phyloP scores from a whole-genome alignment of 1,140 invertebrate genomes.

The Telenomus remus region DNA sequence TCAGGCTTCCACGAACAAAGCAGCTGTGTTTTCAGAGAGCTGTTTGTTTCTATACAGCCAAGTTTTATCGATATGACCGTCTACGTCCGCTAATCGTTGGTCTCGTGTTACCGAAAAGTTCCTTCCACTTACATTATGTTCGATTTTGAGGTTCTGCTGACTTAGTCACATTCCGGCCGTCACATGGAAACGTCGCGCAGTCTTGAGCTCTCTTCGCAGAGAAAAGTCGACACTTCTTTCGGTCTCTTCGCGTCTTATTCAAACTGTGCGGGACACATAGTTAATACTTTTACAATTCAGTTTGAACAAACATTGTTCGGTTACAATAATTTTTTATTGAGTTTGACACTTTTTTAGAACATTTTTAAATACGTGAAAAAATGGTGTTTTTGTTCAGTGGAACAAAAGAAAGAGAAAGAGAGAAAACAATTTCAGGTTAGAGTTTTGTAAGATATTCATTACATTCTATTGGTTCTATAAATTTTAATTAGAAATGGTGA shows the following conservation, averaged over 20 bases:
- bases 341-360: too few species aligned
- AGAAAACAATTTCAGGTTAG: too few species aligned
- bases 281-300: too few species aligned
- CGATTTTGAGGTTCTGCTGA: background rate
- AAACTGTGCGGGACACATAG: background rate
- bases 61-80: constrained; percentile 1
- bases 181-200: background rate
- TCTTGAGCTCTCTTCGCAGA: background rate
- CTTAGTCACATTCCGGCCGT: constrained; percentile 1
- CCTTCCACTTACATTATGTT: background rate
- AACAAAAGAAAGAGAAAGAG: too few species aligned
- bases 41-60: constrained; percentile 1
- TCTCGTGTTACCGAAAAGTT: background rate
- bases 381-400: too few species aligned
- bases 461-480: too few species aligned
- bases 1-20: background rate
- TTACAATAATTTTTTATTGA: too few species aligned
- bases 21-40: background rate
- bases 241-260: background rate
- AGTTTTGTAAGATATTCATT: too few species aligned
- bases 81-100: background rate
- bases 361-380: too few species aligned
- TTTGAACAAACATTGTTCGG: too few species aligned
- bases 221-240: background rate
- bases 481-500: too few species aligned